Base-by-base conservation (phyloP, 2,888 invertebrate species). In the Lepidocyrtinus sp. region DNA sequence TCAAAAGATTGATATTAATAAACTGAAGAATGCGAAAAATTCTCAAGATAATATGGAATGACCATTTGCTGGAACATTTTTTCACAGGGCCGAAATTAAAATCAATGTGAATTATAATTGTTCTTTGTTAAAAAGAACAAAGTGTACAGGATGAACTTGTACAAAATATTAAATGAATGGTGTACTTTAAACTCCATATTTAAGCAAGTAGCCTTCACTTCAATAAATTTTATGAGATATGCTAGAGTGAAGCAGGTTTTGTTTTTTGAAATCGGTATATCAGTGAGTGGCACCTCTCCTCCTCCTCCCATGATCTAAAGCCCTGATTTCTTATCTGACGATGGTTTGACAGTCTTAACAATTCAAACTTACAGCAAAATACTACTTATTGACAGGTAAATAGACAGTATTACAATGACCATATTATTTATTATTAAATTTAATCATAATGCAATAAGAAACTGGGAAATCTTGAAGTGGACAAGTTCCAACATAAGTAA, bases 361-460 rank as follows among this genome's bases (percentile, higher is more conserved):
- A 76, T 69, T 50, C 63, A 70, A 76, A 63, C 70, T 70, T 76
- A 76, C 76, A 70, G 64, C 76, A 70, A 70, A 55, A n/a, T n/a
- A n/a, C 76, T 76, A 76, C 76, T 70, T 76, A 76, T 76, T 76
- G 76, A 76, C 76, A 76, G 76, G 76, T 76, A 76, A 70, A 70
- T 69, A 76, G 76, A 76, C 76, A 76, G 62, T 75, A 75, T n/a
- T n/a, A 75, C 21, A 69, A 70, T 69, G 76, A 76, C 70, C 63
- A 70, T 65, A 64, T 64, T 26, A 36, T 36, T 72, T 72, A 36
- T 50, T 17, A 26, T 69, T 24, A 68, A 61, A 62, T 70, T 68
- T 76, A 70, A 76, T 70, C 61, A 25, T 63, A 68, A 36, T 36
- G 36, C 36, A 36, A 69, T 69, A 75, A 75, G 76, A 76, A 76